These are phyloP conservation scores for Ormyrus nitidulus DNA, from an alignment of 2,888 invertebrate species.

Conservation along the genomic window DNA sequence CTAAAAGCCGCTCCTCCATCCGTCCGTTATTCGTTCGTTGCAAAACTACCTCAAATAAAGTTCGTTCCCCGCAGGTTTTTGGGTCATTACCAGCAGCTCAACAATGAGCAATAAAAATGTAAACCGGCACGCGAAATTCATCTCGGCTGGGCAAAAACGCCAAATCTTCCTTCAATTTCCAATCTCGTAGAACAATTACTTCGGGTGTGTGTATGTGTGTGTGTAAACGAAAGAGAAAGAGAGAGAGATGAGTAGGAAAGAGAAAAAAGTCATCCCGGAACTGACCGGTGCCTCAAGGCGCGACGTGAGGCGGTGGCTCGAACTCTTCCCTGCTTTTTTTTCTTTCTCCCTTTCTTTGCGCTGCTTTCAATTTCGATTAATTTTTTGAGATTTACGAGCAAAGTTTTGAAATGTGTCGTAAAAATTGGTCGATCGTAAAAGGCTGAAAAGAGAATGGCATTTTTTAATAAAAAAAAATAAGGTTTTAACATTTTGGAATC, in stretches of 20 bases:
- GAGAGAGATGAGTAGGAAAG: neutral
- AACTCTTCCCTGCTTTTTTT: neutral
- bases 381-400: too few relatives aligned
- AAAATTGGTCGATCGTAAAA: too few relatives aligned
- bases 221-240: conserved; percentile 2
- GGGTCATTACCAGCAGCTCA: neutral
- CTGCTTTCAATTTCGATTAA: too few relatives aligned
- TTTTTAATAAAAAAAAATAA: too few relatives aligned
- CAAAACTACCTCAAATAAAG: too few relatives aligned
- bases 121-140: neutral
- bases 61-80: neutral
- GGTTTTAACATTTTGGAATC: too few relatives aligned
- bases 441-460: too few relatives aligned
- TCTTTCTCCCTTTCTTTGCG: too few relatives aligned
- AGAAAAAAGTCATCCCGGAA: conserved; percentile 42
- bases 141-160: neutral
- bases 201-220: neutral
- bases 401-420: too few relatives aligned
- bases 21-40: too few relatives aligned
- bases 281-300: conserved; percentile 14
- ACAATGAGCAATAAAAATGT: conserved; percentile 5
- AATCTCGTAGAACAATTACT: neutral
- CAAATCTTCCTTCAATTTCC: too few relatives aligned
- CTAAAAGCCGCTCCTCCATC: too few relatives aligned
- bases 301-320: neutral